A percentile compares a stretch with the other conserved stretches of the same genome.
Conservation (phyloP, 1,140 invertebrate species). For the Bombus vancouverensis region DNA sequence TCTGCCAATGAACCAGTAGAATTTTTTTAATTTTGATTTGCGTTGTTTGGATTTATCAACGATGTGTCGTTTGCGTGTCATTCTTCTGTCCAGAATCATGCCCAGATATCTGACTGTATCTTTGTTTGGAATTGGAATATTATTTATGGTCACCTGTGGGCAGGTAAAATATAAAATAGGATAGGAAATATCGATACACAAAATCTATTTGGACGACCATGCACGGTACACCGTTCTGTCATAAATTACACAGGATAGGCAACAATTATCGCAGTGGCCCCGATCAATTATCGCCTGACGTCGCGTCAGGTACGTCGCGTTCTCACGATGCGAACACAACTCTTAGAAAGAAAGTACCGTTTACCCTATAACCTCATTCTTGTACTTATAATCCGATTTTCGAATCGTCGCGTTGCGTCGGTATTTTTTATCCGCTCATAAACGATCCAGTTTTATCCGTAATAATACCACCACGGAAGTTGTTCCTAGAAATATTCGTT, state of each 20-base stretch:
- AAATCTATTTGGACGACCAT: not conserved
- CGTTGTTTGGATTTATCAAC: too few species aligned
- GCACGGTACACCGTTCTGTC: not conserved
- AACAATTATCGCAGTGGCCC: not conserved
- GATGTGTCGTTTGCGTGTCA: too few species aligned
- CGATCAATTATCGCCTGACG: conserved; percentile 27
- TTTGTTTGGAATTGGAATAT: too few species aligned
- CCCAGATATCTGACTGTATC: too few species aligned
- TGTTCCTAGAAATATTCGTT: not conserved
- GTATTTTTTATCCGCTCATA: not conserved
- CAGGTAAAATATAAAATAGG: not conserved
- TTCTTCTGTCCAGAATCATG: too few species aligned
- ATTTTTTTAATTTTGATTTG: too few species aligned
- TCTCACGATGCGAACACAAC: not conserved
- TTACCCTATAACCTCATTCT: not conserved
- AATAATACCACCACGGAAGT: not conserved
- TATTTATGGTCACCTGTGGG: too few species aligned
- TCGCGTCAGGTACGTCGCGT: not conserved
- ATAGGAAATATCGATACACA: not conserved
- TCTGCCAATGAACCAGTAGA: too few species aligned
- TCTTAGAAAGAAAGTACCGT: not conserved
- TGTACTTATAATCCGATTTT: not conserved
- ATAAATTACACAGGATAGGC: not conserved
- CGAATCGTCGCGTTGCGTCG: not conserved
- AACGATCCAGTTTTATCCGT: not conserved